phyloP scores from a whole-genome alignment of 2,888 invertebrate species.

The Pristionchus mayeri region DNA sequence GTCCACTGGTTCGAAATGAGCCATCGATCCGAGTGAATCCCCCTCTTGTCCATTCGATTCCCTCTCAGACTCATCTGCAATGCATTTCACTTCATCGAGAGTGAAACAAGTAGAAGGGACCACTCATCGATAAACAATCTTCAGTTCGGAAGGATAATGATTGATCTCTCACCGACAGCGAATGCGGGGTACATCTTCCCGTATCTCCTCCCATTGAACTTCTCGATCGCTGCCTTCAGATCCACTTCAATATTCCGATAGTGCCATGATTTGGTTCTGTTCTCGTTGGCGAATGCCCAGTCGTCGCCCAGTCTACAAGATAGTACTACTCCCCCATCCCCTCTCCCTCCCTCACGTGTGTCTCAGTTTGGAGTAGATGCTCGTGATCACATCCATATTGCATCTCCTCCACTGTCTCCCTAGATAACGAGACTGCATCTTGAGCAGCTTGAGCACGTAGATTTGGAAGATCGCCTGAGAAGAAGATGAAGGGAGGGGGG shows the following conservation, averaged over 20 bases:
- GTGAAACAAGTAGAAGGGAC: not conserved
- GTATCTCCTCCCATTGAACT: slow-evolving; percentile 94
- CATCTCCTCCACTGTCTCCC: slow-evolving; percentile 99
- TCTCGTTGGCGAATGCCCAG: slow-evolving; percentile 99
- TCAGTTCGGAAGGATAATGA: no score
- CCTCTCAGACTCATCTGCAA: slow-evolving; percentile 15
- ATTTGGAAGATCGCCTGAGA: slow-evolving; percentile 87
- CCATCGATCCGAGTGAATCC: slow-evolving; percentile 49
- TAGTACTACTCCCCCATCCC: not conserved
- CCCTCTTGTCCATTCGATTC: not conserved
- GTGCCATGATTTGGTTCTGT: slow-evolving; percentile 97
- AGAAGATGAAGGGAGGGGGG: not conserved
- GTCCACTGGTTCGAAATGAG: slow-evolving; percentile 67
- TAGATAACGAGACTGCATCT: slow-evolving; percentile 99
- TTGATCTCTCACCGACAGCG: slow-evolving; percentile 59
- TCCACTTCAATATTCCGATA: slow-evolving; percentile 97
- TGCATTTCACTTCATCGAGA: not conserved
- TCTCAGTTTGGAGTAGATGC: slow-evolving; percentile 92
- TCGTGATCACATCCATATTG: slow-evolving; percentile 99
- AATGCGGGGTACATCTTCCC: slow-evolving; percentile 76
- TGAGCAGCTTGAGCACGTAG: slow-evolving; percentile 95
- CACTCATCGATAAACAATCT: no score
- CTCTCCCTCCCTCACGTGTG: slow-evolving; percentile 76
- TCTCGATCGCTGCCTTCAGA: slow-evolving; percentile 91
- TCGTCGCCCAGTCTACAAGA: slow-evolving; percentile 89